Evolutionary conservation across 2,113 vertebrate species (phyloP), one percentile per base, ranked within the genome.

Genomic region (Corvus moneduloides): DNA sequence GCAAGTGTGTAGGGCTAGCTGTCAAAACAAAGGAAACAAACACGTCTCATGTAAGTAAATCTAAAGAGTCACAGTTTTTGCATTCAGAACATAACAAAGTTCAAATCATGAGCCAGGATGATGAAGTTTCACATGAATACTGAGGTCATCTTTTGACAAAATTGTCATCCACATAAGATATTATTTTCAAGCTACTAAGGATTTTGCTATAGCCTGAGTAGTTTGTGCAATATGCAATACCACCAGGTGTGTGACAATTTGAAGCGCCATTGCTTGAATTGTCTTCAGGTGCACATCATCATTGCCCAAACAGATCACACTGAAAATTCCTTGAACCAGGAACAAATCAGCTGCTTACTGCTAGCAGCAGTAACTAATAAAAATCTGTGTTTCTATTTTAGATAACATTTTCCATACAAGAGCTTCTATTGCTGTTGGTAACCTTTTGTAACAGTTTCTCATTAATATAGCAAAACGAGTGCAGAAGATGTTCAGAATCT

Each of bases 1-100:
- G 51, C 54, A 89, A 84, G 46, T 51, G 51, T 77, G 73, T 69
- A 81, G 55, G 87, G 76, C 55, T 94, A 84, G 37, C 43, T 96
- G 84, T 95, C 87, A 92, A 80, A 96, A 86, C 37, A 89, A 59
- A 84, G 51, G 87, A 80, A 89, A 86, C 68, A 89, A 92, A 74
- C n/a, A 67, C 41, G 77, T n/a, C 72, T 56, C 63, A 33, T 15
- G 24, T 11, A 94, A 77, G 54, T 46, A 69, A 66, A 95, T 62
- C 68, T 84, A 49, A 89, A 74, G 33, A 84, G 43, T 21, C 51
- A 30, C 46, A 12, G 26, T 4, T 61, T 89, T 56, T 84, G 54
- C 80, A 64, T 56, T 66, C 11, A 0, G 59, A 84, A 39, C 63
- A 33, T 11, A 83, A 77, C 27, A 66, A 75, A 83, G 86, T 69